These are phyloP conservation scores for Chaetodon trifascialis DNA, from an alignment of 2,113 vertebrate genomes.

Conservation along the genomic window DNA sequence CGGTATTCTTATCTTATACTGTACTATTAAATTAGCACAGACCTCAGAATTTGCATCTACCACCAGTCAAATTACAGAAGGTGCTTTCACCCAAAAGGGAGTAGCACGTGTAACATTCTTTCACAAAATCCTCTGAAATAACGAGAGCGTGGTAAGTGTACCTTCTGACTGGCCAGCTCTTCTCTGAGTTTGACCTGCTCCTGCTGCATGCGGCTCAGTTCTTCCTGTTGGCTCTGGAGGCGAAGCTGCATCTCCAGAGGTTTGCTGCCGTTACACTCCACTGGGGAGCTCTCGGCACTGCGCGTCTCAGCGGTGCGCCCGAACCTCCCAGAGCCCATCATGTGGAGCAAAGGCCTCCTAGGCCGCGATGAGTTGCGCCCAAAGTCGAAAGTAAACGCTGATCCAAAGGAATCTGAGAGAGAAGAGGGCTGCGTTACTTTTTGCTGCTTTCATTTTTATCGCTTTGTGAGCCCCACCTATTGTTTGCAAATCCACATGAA, in stretches of 20 bases:
- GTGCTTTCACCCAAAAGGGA: no score
- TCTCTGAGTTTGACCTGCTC: constrained; percentile 88
- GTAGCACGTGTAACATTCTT: no score
- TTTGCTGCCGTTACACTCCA: constrained; percentile 83
- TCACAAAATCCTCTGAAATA: background rate
- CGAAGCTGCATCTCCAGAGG: constrained; percentile 84
- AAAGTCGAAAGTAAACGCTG: constrained; percentile 92
- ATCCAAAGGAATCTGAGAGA: constrained; percentile 83
- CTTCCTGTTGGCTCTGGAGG: constrained; percentile 91
- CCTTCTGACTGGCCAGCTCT: constrained; percentile 84
- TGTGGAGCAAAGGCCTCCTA: constrained; percentile 85
- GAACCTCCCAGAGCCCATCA: constrained; percentile 82
- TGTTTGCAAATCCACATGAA: background rate
- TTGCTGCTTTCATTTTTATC: background rate
- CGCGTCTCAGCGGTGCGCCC: constrained; percentile 81
- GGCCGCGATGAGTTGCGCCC: constrained; percentile 85
- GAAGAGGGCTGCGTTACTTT: constrained; percentile 1
- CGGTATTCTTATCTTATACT: no score
- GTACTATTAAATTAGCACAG: no score
- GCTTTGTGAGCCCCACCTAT: background rate
- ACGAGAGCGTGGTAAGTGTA: constrained; percentile 34
- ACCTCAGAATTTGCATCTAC: no score
- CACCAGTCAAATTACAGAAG: no score
- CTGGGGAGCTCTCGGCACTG: constrained; percentile 78
- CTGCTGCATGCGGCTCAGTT: constrained; percentile 88